Evolutionary conservation across 1,140 invertebrate genomes (phyloP).

Genomic region (Neodiprion pinetum): DNA sequence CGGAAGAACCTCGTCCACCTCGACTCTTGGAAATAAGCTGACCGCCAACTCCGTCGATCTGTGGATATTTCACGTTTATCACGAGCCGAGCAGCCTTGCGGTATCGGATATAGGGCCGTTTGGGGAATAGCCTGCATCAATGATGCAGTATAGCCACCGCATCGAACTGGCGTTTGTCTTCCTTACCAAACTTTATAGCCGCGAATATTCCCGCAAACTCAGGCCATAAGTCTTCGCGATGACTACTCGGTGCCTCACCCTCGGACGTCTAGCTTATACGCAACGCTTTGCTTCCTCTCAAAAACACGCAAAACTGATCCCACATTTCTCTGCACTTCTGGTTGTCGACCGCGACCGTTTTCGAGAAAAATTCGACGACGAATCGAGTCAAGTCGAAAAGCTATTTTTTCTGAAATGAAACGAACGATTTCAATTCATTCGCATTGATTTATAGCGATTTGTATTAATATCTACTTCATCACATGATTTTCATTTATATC

Average conservation of each 20-base stretch:
- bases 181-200: conserved; percentile 54
- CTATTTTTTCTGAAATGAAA: no score
- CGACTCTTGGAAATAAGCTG: not conserved
- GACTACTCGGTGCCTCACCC: not conserved
- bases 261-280: not conserved
- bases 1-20: not conserved
- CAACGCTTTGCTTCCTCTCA: no score
- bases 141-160: conserved; percentile 54
- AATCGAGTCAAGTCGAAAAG: no score
- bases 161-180: conserved; percentile 57
- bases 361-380: no score
- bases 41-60: conserved; percentile 7
- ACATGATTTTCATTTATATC: no score
- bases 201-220: conserved; percentile 40
- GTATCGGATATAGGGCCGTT: conserved; percentile 52
- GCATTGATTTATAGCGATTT: no score
- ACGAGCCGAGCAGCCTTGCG: conserved; percentile 56
- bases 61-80: conserved; percentile 59
- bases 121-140: conserved; percentile 59
- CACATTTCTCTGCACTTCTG: no score
- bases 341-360: no score
- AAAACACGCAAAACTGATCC: no score
- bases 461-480: no score
- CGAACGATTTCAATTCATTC: no score
- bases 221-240: conserved; percentile 25